A percentile compares a stretch with the other conserved stretches of the same genome.
phyloP scores from a whole-genome alignment of 2,113 vertebrate species.

The Lethenteron reissneri region DNA sequence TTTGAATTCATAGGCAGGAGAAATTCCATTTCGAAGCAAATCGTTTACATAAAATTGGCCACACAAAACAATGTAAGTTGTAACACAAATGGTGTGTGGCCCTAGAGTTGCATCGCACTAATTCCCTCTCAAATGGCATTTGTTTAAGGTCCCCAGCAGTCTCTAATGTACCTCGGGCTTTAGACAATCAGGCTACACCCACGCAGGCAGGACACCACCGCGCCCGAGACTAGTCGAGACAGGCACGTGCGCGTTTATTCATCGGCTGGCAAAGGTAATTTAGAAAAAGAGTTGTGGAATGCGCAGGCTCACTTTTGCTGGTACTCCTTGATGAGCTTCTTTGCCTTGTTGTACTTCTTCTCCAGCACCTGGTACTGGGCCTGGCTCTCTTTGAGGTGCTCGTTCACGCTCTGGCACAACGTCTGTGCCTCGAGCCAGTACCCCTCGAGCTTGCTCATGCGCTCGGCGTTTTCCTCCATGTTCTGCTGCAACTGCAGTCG shows the following conservation, averaged over 20 bases:
- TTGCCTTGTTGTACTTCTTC: conserved; percentile 98
- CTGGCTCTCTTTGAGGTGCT: conserved; percentile 91
- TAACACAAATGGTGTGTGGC: no score
- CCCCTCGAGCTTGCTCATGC: conserved; percentile 84
- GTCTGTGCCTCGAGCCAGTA: conserved; percentile 98
- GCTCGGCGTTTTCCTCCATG: conserved; percentile 93
- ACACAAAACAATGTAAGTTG: no score
- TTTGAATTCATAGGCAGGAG: conserved; percentile 15
- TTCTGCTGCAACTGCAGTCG: conserved; percentile 80
- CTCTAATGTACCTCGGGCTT: conserved; percentile 9
- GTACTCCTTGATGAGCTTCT: conserved; percentile 96
- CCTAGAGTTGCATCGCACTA: no score
- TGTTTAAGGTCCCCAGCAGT: conserved; percentile 12
- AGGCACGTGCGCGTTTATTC: not conserved
- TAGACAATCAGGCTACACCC: conserved; percentile 12
- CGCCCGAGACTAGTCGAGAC: no score
- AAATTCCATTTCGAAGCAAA: conserved; percentile 20
- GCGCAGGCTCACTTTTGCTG: conserved; percentile 69
- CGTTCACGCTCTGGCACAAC: conserved; percentile 79
- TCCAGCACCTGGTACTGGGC: conserved; percentile 81
- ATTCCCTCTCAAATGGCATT: no score
- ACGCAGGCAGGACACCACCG: not conserved
- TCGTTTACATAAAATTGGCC: no score
- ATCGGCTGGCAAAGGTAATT: not conserved
- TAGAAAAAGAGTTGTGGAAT: not conserved